phyloP scores from a whole-genome alignment of 2,888 invertebrate species.

The Protonemura montana region DNA sequence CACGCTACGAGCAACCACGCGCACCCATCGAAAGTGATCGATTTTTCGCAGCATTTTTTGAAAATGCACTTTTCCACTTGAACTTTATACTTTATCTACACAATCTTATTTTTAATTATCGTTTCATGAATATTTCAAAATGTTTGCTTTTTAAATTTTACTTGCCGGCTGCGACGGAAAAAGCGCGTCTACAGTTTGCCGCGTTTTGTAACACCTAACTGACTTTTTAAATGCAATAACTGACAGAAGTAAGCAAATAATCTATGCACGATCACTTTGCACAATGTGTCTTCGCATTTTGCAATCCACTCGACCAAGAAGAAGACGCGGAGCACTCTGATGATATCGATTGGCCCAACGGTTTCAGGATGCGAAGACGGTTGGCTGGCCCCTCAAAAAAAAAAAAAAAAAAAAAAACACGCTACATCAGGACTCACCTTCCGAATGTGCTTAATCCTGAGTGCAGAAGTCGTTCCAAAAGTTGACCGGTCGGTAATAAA shows the following conservation, averaged over 20 bases:
- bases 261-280: neutral
- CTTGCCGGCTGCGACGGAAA: no score
- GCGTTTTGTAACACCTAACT: neutral
- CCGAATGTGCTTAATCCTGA: neutral
- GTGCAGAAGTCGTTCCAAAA: constrained; percentile 48
- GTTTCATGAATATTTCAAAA: no score
- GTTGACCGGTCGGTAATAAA: constrained; percentile 46
- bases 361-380: neutral
- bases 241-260: neutral
- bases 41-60: neutral
- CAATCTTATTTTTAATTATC: no score
- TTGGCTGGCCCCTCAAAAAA: neutral
- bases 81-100: no score
- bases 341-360: neutral
- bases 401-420: no score
- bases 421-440: constrained; percentile 9
- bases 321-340: neutral
- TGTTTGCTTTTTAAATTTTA: no score
- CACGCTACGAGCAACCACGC: neutral
- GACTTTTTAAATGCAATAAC: neutral
- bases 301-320: neutral
- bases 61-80: neutral
- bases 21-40: neutral
- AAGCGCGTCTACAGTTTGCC: neutral
- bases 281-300: neutral